A percentile compares a stretch with the other conserved stretches of the same genome.
These are phyloP conservation scores for Quadroppia sp. DNA, from an alignment of 2,888 invertebrate species.

Conservation along the genomic window DNA sequence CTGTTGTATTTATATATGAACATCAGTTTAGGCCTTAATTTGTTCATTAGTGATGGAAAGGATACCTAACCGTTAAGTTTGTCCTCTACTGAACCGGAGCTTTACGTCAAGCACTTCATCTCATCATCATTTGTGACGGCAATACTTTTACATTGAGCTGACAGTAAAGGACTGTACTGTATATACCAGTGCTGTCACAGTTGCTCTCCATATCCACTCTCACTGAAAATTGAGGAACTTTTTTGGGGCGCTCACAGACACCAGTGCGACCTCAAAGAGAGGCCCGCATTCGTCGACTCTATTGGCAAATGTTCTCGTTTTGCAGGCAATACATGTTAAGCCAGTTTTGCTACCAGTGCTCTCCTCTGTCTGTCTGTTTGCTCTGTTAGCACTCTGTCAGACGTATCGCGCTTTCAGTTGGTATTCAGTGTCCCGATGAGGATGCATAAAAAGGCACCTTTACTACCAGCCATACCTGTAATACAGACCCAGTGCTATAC, in stretches of 20 bases:
- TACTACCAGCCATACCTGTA: background rate
- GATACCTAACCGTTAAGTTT: conserved; percentile 20
- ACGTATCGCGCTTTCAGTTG: too few relatives aligned
- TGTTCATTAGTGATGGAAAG: conserved; percentile 14
- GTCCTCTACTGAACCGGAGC: background rate
- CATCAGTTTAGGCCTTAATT: background rate
- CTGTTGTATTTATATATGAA: background rate
- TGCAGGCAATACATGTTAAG: background rate
- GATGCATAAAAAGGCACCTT: background rate
- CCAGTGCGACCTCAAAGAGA: background rate
- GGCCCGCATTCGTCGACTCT: conserved; percentile 13
- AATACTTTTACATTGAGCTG: background rate
- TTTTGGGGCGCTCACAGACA: conserved; percentile 24
- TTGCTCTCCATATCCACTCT: background rate
- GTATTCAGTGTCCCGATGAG: conserved; percentile 27
- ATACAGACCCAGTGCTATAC: background rate
- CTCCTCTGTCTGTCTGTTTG: background rate
- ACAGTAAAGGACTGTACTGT: background rate
- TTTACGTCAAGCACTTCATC: conserved; percentile 19
- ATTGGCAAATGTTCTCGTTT: conserved; percentile 26
- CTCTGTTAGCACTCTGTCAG: too few relatives aligned
- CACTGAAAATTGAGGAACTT: background rate
- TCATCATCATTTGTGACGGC: conserved; percentile 11
- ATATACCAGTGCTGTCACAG: background rate
- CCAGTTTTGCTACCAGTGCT: background rate